Percentiles rank a stretch among this genome's conserved stretches.
Conservation (phyloP, 1,140 invertebrate genomes). For the Proctacanthus coquilletti region DNA sequence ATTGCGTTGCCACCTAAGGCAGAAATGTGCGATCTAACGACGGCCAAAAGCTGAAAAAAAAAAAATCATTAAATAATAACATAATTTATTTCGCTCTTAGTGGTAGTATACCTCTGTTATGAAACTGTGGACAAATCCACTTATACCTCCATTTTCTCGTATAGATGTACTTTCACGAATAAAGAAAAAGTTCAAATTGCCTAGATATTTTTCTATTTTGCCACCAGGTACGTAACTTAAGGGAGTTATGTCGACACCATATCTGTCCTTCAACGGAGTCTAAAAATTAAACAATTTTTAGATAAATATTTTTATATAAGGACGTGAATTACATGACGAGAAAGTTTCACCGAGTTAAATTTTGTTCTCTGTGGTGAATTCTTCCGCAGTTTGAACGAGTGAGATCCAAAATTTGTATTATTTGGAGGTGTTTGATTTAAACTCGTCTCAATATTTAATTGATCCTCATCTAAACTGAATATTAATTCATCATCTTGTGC, state of each 20-base stretch:
- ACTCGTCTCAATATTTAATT: constrained; percentile 25
- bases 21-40: constrained; percentile 80
- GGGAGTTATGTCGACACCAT: constrained; percentile 74
- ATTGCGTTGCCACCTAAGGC: constrained; percentile 92
- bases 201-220: constrained; percentile 69
- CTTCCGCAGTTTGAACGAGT: constrained; percentile 18
- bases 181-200: constrained; percentile 90
- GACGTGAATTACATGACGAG: constrained; percentile 20
- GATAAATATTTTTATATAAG: too few relatives aligned
- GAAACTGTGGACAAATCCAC: constrained; percentile 86
- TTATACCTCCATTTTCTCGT: constrained; percentile 77
- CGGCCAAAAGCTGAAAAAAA: constrained; percentile 46
- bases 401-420: constrained; percentile 15
- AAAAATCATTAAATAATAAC: neutral
- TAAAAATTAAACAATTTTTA: constrained; percentile 27
- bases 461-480: constrained; percentile 56
- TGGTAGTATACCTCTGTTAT: constrained; percentile 55
- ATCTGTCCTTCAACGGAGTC: constrained; percentile 45
- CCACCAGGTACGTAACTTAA: constrained; percentile 67
- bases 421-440: constrained; percentile 16
- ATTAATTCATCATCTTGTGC: constrained; percentile 40
- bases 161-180: constrained; percentile 88
- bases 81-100: neutral
- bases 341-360: neutral
- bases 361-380: neutral